Percentiles rank a stretch among this genome's conserved stretches.
Conservation (phyloP, 2,797 vertebrate genomes). For the Dipus sagitta region DNA sequence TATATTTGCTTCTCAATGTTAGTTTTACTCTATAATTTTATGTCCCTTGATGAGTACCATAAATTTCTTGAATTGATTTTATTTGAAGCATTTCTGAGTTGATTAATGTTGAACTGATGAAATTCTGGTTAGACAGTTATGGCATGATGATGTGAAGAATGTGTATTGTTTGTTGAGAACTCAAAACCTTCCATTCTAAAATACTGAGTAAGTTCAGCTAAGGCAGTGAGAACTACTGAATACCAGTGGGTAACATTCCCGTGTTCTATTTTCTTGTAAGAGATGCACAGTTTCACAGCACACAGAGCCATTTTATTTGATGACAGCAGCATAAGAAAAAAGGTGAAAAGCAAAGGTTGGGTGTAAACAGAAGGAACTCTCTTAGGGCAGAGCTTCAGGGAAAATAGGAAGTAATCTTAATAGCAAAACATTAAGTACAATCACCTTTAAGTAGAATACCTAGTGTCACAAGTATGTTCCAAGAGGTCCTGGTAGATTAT, state of each 20-base stretch:
- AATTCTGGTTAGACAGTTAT: conserved; percentile 47
- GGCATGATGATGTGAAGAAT: background rate
- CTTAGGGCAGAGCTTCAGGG: background rate
- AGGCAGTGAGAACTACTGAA: background rate
- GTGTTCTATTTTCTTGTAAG: conserved; percentile 5
- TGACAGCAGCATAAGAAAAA: background rate
- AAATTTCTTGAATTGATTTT: conserved; percentile 76
- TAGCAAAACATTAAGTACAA: background rate
- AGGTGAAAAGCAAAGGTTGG: background rate
- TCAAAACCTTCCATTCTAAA: conserved; percentile 23
- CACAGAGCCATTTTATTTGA: background rate
- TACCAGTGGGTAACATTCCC: background rate
- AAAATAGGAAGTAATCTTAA: background rate
- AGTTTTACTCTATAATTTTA: conserved; percentile 73
- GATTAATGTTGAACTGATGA: conserved; percentile 34
- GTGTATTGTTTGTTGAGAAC: background rate
- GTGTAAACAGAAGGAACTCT: background rate
- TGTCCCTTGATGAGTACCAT: conserved; percentile 73
- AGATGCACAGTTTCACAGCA: background rate
- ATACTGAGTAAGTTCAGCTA: background rate
- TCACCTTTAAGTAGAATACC: background rate
- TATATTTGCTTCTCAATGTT: conserved; percentile 53
- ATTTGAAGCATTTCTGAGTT: conserved; percentile 69
- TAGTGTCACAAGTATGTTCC: background rate
- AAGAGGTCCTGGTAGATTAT: background rate